Evolutionary conservation across 2,113 vertebrate species (phyloP), one percentile per base, ranked within the genome.

Genomic region (Cynocephalus volans): DNA sequence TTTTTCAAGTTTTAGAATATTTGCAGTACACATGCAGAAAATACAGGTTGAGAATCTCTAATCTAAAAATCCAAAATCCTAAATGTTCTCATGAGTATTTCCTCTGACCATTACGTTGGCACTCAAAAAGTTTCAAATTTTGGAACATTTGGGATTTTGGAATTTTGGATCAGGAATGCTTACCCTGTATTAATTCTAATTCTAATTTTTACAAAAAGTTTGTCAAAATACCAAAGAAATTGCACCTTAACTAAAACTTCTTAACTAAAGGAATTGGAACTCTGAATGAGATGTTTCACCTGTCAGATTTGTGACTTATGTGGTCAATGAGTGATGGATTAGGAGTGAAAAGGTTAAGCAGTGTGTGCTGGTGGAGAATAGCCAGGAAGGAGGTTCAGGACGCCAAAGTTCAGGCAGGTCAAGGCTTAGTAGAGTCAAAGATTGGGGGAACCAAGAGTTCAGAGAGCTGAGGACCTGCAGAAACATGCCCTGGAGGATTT

Each of bases 341-440:
- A 94, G 24, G 17, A 97, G 62, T 12, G 79, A 96, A 97, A 92
- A 83, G 70, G 95, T 96, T 92, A 97, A 97, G 28, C 24, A 54
- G 19, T 81, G 50, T 50, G 9, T 52, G 28, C 85, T 48, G 48
- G 70, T 64, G 26, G 19, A n/a, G 0, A 13, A 70, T 70, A 75
- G 82, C n/a, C 58, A 96, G 93, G 95, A 97, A 97, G 79, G 84
- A 88, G 93, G 64, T 94, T 90, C 94, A 91, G 87, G 79, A 93
- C 88, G 90, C 65, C 54, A 73, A 13, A 17, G 58, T 62, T 96
- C 94, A 97, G 23, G 23, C 6, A 89, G 95, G 96, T 97, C 89
- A 97, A 88, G 65, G 83, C 94, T 67, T 95, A 26, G 26, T 45
- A 21, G 83, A 80, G 75, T 76, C 96, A 96, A 95, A 95, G 75